Base-by-base conservation (phyloP, 2,113 vertebrate genomes). In the Clarias gariepinus region DNA sequence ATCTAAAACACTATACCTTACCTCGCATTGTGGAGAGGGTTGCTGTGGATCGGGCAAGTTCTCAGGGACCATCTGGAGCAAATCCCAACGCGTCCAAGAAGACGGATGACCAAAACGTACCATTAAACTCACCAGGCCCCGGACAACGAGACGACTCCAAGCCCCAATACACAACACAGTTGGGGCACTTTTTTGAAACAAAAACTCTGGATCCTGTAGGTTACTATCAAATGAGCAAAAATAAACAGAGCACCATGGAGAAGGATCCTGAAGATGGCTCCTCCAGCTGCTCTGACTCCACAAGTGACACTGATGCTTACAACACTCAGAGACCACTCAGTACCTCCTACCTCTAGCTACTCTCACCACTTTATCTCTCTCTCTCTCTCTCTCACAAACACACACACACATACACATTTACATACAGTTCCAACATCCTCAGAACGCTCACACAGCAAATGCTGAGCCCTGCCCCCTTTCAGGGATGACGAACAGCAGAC, bases 11-110 rank as follows among this genome's bases (percentile, higher is more conserved):
- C 5, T 4, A 30, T 30, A 33, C 3, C 92, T 94, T 92, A 95
- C 94, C 94, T 94, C 85, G 87, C 63, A 85, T 85, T 90, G 87
- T 18, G 25, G 63, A 0, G 88, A 57, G 3, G 68, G 80, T 0
- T 0, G n/a, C 3, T 89, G 13, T 2, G 88, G 82, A 84, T 91
- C 89, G 0, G 92, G 64, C 66, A 92, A 15, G 71, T 86, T 91
- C 23, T 93, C 94, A 0, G 93, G 84, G 84, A 93, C 92, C 41
- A 92, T 90, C 0, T 93, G 91, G 18, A 95, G 91, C 81, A 94
- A 90, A 89, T 96, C 94, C 94, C 94, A 96, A 92, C 96, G 96
- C 87, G 74, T 93, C 94, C 95, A 95, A 23, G 94, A 94, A 1
- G 94, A 58, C 7, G 96, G 90, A 8, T 86, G 93, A 28, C 91